Base-by-base conservation (phyloP, 2,797 vertebrate genomes). In the Scolopax bukidnonensis region DNA sequence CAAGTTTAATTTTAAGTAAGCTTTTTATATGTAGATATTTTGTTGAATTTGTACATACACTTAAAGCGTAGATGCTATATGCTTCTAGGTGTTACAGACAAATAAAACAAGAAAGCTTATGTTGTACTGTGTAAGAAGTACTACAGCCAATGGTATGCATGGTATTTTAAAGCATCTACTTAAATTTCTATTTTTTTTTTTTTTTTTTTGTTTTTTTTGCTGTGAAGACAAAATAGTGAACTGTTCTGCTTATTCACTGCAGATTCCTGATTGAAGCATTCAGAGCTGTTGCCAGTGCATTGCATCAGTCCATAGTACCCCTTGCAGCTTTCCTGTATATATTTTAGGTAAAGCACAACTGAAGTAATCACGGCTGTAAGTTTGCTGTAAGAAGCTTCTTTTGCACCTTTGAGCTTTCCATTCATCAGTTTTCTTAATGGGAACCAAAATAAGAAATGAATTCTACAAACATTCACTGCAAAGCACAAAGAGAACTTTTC, bases 1-100 rank as follows among this genome's bases (percentile, higher is more conserved):
- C 99, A 99, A 99, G 99, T 99, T 99, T 99, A 98, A 98, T 98
- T 99, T 99, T 98, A 98, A 98, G 98, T 98, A 98, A 98, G 98
- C 98, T 98, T 98, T 98, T 98, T 98, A 98, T 98, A 97, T 99
- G 98, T 99, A 99, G 99, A 99, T 99, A 98, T 98, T 98, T 98
- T 99, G 98, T 99, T 98, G 98, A 98, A 98, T 98, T 98, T 99
- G 99, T 99, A 99, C 98, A 99, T 99, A 99, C 88, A 98, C 96
- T 98, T 93, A 98, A 98, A 98, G 97, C 75, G 98, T 98, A 99
- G 98, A 97, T 96, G 98, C 98, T 98, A 97, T 98, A 98, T 98
- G 98, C 98, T 97, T 96, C 96, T 97, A 97, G 98, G 96, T 97
- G 96, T 98, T 97, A 93, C 71, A 92, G 93, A 97, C 92, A 97